A percentile compares a stretch with the other conserved stretches of the same genome.
These are phyloP conservation scores for Melipona beecheii DNA, from an alignment of 2,888 invertebrate genomes.

Conservation along the genomic window DNA sequence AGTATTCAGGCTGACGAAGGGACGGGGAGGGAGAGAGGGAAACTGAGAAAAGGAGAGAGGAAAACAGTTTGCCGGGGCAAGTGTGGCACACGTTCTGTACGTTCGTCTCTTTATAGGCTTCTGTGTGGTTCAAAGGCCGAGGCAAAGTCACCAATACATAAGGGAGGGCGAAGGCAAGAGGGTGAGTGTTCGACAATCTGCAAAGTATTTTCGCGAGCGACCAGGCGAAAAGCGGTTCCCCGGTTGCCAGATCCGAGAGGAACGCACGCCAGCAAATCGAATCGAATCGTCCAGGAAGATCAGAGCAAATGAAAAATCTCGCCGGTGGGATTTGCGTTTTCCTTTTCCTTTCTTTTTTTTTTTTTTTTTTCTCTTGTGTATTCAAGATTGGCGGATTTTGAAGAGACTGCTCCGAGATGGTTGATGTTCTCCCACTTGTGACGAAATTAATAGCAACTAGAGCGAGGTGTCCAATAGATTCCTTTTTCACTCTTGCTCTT, in stretches of 20 bases:
- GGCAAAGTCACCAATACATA: constrained; percentile 93
- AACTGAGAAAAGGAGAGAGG: constrained; percentile 17
- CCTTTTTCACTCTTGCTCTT: too few species aligned
- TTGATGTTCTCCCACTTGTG: too few species aligned
- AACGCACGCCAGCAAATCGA: not conserved
- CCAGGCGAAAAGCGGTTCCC: constrained; percentile 12
- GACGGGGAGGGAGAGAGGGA: not conserved
- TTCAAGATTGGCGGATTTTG: too few species aligned
- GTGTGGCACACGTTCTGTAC: constrained; percentile 35
- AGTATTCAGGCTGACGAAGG: not conserved
- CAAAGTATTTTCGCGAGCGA: constrained; percentile 44
- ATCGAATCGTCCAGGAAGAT: constrained; percentile 15
- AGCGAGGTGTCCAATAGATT: too few species aligned
- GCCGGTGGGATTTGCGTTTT: not conserved
- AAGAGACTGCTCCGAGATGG: too few species aligned
- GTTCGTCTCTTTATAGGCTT: constrained; percentile 86
- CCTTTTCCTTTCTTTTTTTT: not conserved
- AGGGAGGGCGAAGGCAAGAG: constrained; percentile 93
- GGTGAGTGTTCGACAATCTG: constrained; percentile 86
- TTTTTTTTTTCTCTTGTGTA: too few species aligned
- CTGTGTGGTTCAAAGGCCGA: constrained; percentile 93
- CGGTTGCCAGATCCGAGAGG: not conserved
- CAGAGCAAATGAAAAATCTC: not conserved
- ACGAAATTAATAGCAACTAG: too few species aligned
- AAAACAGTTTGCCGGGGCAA: constrained; percentile 53